Conservation (phyloP, 1,140 invertebrate genomes). For the Hylaeus anthracinus region DNA sequence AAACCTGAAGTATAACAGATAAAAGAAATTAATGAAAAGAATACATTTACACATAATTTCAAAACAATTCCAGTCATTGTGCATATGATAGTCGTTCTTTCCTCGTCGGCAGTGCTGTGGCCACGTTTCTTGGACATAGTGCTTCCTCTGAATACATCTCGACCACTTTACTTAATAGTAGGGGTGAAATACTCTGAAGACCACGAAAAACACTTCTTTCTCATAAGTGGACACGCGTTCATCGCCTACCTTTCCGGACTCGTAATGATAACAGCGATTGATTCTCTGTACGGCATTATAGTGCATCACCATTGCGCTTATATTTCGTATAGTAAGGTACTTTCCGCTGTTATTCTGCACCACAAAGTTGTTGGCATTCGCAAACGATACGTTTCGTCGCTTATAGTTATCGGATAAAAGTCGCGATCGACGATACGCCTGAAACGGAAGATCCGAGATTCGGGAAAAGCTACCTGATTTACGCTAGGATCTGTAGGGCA, state of each 20-base stretch:
- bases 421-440: background rate
- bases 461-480: background rate
- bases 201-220: background rate
- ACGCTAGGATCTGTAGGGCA: background rate
- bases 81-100: background rate
- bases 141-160: background rate
- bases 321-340: too few relatives aligned
- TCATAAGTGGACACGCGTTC: background rate
- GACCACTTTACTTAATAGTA: background rate
- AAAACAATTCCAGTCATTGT: background rate
- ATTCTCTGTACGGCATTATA: too few relatives aligned
- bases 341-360: too few relatives aligned
- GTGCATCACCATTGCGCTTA: too few relatives aligned
- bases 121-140: background rate
- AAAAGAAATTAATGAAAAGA: too few relatives aligned
- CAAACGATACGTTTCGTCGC: background rate
- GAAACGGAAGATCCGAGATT: background rate
- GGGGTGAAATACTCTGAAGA: background rate
- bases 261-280: background rate
- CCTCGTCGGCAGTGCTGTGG: background rate
- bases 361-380: background rate
- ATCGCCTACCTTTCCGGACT: background rate
- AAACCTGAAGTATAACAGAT: too few relatives aligned
- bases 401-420: background rate
- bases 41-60: background rate